phyloP scores from a whole-genome alignment of 1,140 invertebrate genomes.

The Tetramorium alpestre region DNA sequence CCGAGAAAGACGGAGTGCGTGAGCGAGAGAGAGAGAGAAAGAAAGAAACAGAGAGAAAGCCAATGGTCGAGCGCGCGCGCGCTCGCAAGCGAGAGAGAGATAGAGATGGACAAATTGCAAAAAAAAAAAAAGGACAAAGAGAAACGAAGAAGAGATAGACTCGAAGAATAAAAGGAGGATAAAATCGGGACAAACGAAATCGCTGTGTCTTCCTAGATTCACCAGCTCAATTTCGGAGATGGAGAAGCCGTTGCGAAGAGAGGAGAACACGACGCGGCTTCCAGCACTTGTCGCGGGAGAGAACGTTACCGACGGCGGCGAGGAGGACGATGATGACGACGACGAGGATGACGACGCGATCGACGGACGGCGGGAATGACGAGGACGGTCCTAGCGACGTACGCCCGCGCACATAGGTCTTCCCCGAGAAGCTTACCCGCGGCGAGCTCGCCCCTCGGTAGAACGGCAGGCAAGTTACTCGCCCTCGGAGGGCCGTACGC shows the following conservation, averaged over 20 bases:
- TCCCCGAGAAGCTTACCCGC: constrained; percentile 38
- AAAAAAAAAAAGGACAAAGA: constrained; percentile 19
- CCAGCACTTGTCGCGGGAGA: neutral
- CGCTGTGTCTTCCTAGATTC: neutral
- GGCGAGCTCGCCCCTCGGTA: neutral
- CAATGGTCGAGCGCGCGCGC: neutral
- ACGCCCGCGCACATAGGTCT: neutral
- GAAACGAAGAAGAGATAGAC: constrained; percentile 13
- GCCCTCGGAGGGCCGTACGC: constrained; percentile 3
- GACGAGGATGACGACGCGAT: neutral
- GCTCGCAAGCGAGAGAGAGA: constrained; percentile 52
- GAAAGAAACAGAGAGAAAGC: constrained; percentile 65
- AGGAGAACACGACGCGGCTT: neutral
- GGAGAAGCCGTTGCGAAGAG: constrained; percentile 4
- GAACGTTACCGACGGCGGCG: constrained; percentile 7
- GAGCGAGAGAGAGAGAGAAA: constrained; percentile 58
- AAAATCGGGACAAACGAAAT: neutral
- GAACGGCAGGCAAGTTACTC: no score
- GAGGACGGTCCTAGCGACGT: neutral
- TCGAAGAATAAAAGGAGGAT: constrained; percentile 15
- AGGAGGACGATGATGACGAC: neutral
- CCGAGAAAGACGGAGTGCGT: constrained; percentile 45
- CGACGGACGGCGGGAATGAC: neutral
- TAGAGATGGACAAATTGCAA: constrained; percentile 42
- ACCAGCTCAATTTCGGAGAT: neutral